Base-by-base conservation (phyloP, 2,888 invertebrate species). In the Volucella inflata region DNA sequence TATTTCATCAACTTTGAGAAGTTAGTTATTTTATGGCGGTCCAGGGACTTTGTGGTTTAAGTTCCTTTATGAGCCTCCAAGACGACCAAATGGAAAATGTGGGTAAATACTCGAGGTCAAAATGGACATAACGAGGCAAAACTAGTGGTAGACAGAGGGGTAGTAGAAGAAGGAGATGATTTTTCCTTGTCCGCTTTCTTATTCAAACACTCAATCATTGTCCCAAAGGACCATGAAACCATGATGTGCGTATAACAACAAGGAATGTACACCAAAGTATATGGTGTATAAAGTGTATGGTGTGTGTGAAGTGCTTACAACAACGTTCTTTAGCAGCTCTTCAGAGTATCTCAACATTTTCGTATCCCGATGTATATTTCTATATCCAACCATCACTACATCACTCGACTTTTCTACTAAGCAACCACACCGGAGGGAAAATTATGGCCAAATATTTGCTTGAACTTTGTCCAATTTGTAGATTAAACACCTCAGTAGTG, bases 391-490 rank as follows among this genome's bases (percentile, higher is more conserved):
- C 30, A 30, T 30, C 36, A 51, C 38, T 59, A 64, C 72, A 67
- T 44, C 77, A 74, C 50, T 42, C 75, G 12, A 30, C 30, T 30
- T 30, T 36, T n/a, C 30, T 40, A 62, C 30, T 16, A 44, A 62
- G 42, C 55, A 57, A 55, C 65, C 67, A 42, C 72, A 77, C 48
- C 12, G 30, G 59, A 51, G 60, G 65, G 81, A 46, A 76, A 81
- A 70, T 76, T 76, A 85, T 85, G 80, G 71, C 71, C 84, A 85
- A 85, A 85, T 85, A 85, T 85, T 85, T 85, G 71, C 84, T 71
- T 71, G 81, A 76, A 85, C 76, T 85, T 81, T 85, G 84, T 85
- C 81, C 84, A 85, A 85, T 85, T 85, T 85, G 81, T 85, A 85
- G 84, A 85, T 85, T 85, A 85, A 85, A 85, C 84, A 85, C 84